Conservation (phyloP, 2,888 invertebrate species). For the Diarsia dahlii region DNA sequence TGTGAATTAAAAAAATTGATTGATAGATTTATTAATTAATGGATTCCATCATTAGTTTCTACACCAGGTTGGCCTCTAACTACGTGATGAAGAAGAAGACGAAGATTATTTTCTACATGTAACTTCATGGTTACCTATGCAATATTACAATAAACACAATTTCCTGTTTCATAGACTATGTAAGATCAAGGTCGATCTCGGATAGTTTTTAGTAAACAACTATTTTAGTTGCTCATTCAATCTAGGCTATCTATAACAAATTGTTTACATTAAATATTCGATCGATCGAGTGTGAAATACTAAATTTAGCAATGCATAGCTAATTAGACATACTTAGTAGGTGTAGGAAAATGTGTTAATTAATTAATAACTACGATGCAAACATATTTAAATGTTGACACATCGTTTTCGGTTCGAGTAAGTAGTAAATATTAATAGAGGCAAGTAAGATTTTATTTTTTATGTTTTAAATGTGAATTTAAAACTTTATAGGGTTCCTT, state of each 20-base stretch:
- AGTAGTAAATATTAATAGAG: too few relatives aligned
- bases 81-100: too few relatives aligned
- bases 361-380: slow-evolving; percentile 21
- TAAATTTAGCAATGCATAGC: slow-evolving; percentile 18
- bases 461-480: too few relatives aligned
- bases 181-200: slow-evolving; percentile 24
- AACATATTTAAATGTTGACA: slow-evolving; percentile 22
- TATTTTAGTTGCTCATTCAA: slow-evolving; percentile 16
- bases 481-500: too few relatives aligned
- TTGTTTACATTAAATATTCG: slow-evolving; percentile 36
- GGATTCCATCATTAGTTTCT: not conserved
- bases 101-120: not conserved
- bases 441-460: too few relatives aligned
- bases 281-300: slow-evolving; percentile 12
- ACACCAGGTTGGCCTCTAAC: too few relatives aligned
- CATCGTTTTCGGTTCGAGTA: not conserved
- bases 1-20: too few relatives aligned
- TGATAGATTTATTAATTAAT: too few relatives aligned
- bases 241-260: slow-evolving; percentile 31
- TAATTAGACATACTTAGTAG: slow-evolving; percentile 14
- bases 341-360: slow-evolving; percentile 41
- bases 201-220: slow-evolving; percentile 42
- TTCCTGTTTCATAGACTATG: slow-evolving; percentile 39
- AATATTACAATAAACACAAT: slow-evolving; percentile 24
- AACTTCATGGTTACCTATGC: not conserved